These are phyloP conservation scores for Apogon hyalosoma DNA, from an alignment of 2,797 vertebrate genomes.

Conservation along the genomic window DNA sequence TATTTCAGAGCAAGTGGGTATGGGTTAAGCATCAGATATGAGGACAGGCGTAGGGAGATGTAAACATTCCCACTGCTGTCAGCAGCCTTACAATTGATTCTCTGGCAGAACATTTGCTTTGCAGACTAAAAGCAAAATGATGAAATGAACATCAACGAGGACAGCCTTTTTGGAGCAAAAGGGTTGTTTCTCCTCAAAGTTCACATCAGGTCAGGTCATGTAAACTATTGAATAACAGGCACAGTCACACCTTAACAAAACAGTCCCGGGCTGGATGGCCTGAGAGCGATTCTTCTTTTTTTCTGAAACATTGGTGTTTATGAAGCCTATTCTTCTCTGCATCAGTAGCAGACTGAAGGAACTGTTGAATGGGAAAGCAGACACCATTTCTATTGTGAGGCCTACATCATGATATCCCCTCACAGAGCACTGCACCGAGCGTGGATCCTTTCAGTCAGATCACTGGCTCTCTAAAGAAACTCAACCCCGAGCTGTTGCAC, in stretches of 20 bases:
- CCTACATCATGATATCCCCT: conserved; percentile 71
- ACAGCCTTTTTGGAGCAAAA: conserved; percentile 18
- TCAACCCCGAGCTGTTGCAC: conserved; percentile 61
- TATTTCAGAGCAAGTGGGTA: conserved; percentile 64
- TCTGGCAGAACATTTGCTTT: conserved; percentile 52
- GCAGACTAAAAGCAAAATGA: conserved; percentile 38
- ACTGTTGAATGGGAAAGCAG: conserved; percentile 77
- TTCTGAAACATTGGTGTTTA: conserved; percentile 45
- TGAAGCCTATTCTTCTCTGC: conserved; percentile 50
- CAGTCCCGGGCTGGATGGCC: conserved; percentile 38
- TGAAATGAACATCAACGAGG: conserved; percentile 25
- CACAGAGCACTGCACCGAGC: conserved; percentile 41
- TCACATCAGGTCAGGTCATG: conserved; percentile 28
- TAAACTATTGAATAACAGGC: conserved; percentile 38
- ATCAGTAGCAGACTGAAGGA: conserved; percentile 45
- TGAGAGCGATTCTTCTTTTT: conserved; percentile 25
- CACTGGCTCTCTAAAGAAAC: conserved; percentile 67
- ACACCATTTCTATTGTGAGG: conserved; percentile 76
- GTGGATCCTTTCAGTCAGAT: conserved; percentile 66
- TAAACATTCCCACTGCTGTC: conserved; percentile 78
- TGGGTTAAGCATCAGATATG: conserved; percentile 75
- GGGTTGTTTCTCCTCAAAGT: conserved; percentile 19
- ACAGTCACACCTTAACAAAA: conserved; percentile 56
- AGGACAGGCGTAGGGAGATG: conserved; percentile 76
- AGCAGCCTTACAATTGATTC: conserved; percentile 67